These are phyloP conservation scores for Carcharodon carcharias DNA, from an alignment of 2,797 vertebrate species.

Conservation along the genomic window DNA sequence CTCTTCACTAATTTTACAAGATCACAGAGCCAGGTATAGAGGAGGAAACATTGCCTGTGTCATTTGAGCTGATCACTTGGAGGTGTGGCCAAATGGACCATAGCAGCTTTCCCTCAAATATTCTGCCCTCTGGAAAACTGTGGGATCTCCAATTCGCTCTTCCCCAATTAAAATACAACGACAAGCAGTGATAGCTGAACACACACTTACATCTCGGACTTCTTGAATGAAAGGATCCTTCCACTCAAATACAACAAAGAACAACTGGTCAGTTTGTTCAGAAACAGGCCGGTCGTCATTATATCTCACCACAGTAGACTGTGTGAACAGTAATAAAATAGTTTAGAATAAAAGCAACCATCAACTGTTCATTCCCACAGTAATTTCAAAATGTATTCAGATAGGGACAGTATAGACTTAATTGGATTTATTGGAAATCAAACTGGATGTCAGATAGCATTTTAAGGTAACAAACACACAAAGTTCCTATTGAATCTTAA, in stretches of 20 bases:
- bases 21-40: background rate
- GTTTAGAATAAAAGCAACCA: background rate
- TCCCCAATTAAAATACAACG: background rate
- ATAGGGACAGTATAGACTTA: background rate
- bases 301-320: conserved; percentile 92
- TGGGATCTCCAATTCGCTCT: background rate
- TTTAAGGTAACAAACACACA: background rate
- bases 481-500: background rate
- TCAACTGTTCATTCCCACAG: background rate
- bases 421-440: background rate
- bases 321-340: conserved; percentile 29
- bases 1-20: background rate
- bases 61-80: background rate
- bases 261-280: conserved; percentile 69
- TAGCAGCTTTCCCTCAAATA: background rate
- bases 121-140: background rate
- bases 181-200: fast-evolving
- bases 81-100: background rate
- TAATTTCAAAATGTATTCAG: background rate
- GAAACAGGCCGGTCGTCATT: conserved; percentile 67
- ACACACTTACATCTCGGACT: conserved; percentile 75
- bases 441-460: background rate
- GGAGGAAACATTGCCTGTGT: no score
- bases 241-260: conserved; percentile 94
- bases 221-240: conserved; percentile 89